Conservation (phyloP, 2,113 vertebrate genomes). For the Aegithalos caudatus region DNA sequence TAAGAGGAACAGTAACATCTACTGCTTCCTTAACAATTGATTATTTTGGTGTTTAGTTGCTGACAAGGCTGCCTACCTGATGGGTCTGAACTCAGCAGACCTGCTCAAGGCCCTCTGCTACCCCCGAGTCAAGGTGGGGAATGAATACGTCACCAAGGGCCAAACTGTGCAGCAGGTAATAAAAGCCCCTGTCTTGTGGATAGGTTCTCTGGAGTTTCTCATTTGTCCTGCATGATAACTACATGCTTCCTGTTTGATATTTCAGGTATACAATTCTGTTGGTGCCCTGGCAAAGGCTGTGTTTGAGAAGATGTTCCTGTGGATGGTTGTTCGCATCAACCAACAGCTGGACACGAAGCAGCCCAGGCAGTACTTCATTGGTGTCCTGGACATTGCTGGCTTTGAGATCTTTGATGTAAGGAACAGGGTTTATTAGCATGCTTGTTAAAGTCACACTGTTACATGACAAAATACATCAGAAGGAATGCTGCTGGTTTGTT, state of each 20-base stretch:
- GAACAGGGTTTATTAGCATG: conserved; percentile 43
- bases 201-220: neutral
- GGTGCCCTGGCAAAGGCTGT: conserved; percentile 85
- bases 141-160: neutral
- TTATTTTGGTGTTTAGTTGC: conserved; percentile 67
- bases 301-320: conserved; percentile 85
- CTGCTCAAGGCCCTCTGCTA: conserved; percentile 26
- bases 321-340: conserved; percentile 83
- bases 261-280: conserved; percentile 76
- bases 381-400: conserved; percentile 80
- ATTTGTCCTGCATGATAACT: neutral
- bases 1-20: neutral
- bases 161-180: conserved; percentile 32
- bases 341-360: conserved; percentile 80
- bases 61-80: conserved; percentile 74
- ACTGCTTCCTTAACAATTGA: neutral
- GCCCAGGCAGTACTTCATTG: conserved; percentile 79
- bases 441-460: neutral
- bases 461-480: neutral
- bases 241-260: neutral
- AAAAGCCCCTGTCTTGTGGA: neutral
- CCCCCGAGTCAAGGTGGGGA: neutral
- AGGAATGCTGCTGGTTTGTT: neutral
- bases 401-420: conserved; percentile 80
- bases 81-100: conserved; percentile 50